These are phyloP conservation scores for Uria aalge DNA, from an alignment of 2,113 vertebrate species.

Conservation along the genomic window DNA sequence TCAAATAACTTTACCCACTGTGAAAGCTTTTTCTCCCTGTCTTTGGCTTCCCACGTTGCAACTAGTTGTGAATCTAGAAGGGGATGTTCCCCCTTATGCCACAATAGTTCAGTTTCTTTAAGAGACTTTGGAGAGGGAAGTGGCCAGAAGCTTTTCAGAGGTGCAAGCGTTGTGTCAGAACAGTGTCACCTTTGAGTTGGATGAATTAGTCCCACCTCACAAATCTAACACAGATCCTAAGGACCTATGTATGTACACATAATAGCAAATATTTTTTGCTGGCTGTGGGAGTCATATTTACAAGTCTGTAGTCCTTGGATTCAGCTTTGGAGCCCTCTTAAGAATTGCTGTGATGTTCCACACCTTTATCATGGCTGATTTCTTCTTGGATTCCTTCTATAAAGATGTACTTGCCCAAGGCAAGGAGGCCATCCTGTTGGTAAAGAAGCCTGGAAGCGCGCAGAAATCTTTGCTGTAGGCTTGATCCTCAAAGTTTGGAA, in stretches of 20 bases:
- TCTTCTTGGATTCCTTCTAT: background rate
- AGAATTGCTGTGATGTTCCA: background rate
- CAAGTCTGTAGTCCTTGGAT: background rate
- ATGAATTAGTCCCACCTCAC: background rate
- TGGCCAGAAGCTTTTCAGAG: background rate
- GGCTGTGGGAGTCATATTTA: background rate
- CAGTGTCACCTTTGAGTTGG: background rate
- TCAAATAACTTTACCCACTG: background rate
- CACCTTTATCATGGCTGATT: background rate
- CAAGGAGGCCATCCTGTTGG: background rate
- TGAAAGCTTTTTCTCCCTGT: background rate
- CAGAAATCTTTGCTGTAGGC: background rate
- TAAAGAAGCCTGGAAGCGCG: background rate
- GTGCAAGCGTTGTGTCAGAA: background rate
- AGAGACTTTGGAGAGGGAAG: background rate
- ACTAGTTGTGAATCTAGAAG: background rate
- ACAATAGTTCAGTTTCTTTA: background rate
- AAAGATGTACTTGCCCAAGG: background rate
- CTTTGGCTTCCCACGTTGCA: background rate
- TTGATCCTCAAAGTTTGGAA: background rate
- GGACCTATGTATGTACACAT: background rate
- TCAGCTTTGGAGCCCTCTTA: background rate
- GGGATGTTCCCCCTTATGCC: background rate
- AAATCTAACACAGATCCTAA: background rate
- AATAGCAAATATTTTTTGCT: background rate